Percentiles rank a stretch among this genome's conserved stretches.
phyloP scores from a whole-genome alignment of 2,113 vertebrate genomes.

The Stomatorhinus ivindoensis region DNA sequence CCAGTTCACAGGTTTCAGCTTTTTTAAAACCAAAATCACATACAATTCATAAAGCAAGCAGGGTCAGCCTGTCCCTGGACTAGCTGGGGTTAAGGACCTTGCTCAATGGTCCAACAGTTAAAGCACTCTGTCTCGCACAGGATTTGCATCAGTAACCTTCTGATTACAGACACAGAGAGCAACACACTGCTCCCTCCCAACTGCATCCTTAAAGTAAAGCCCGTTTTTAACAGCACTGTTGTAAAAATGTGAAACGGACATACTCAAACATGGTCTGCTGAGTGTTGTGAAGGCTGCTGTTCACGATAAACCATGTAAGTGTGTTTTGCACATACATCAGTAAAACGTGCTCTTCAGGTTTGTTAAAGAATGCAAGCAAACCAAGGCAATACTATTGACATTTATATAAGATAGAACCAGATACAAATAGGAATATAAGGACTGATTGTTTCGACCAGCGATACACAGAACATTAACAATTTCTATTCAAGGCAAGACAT shows the following conservation, averaged over 20 bases:
- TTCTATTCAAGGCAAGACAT: background rate
- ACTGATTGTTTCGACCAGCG: conserved; percentile 2
- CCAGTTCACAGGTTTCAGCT: background rate
- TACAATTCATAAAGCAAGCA: background rate
- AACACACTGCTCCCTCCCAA: background rate
- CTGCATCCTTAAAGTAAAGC: background rate
- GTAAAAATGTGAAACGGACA: background rate
- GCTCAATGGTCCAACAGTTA: background rate
- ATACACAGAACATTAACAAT: background rate
- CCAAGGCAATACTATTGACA: background rate
- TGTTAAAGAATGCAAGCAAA: background rate
- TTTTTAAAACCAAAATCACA: background rate
- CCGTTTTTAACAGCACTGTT: background rate
- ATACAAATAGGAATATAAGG: background rate
- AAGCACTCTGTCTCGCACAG: background rate
- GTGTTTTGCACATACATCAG: background rate
- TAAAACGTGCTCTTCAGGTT: background rate
- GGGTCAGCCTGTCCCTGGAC: background rate
- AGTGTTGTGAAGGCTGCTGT: background rate
- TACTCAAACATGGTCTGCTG: background rate
- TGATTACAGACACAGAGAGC: background rate
- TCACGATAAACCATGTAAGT: background rate
- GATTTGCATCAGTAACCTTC: background rate
- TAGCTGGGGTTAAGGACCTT: background rate
- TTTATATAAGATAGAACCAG: background rate